A percentile compares a stretch with the other conserved stretches of the same genome.
These are phyloP conservation scores for Semaprochilodus insignis DNA, from an alignment of 2,797 vertebrate genomes.

Conservation along the genomic window DNA sequence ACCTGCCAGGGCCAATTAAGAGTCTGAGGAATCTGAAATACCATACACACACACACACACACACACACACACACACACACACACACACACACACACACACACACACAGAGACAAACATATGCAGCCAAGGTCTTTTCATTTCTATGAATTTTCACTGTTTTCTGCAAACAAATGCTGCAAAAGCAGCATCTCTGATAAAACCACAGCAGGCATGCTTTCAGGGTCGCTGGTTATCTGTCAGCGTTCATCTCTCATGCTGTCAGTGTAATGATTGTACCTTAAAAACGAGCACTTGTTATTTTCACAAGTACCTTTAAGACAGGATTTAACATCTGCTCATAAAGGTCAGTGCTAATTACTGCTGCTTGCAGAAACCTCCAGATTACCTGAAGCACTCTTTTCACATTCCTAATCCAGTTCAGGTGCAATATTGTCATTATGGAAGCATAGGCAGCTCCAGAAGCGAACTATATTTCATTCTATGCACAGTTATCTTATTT, in stretches of 20 bases:
- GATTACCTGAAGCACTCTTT: not conserved
- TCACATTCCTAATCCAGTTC: not conserved
- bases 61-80: not conserved
- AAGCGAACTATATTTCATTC: not conserved
- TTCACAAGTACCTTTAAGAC: not conserved
- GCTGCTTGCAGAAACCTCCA: not conserved
- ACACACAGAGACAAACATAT: not conserved
- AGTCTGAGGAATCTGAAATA: constrained; percentile 41
- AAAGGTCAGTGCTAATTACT: constrained; percentile 21
- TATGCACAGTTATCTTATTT: not conserved
- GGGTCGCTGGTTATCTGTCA: constrained; percentile 27
- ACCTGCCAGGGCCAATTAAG: constrained; percentile 58
- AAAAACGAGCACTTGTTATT: constrained; percentile 9
- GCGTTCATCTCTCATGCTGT: constrained; percentile 15
- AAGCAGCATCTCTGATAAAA: constrained; percentile 5
- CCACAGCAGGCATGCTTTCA: constrained; percentile 17
- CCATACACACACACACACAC: not conserved
- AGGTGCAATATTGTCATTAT: not conserved
- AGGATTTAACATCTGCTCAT: constrained; percentile 7
- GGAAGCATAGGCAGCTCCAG: not conserved
- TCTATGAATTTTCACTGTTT: constrained; percentile 13
- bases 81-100: constrained; percentile 8
- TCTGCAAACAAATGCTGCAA: not conserved
- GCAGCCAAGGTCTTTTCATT: constrained; percentile 16
- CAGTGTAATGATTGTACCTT: not conserved